These are phyloP conservation scores for Masticophis lateralis DNA, from an alignment of 2,797 vertebrate species.

Conservation along the genomic window DNA sequence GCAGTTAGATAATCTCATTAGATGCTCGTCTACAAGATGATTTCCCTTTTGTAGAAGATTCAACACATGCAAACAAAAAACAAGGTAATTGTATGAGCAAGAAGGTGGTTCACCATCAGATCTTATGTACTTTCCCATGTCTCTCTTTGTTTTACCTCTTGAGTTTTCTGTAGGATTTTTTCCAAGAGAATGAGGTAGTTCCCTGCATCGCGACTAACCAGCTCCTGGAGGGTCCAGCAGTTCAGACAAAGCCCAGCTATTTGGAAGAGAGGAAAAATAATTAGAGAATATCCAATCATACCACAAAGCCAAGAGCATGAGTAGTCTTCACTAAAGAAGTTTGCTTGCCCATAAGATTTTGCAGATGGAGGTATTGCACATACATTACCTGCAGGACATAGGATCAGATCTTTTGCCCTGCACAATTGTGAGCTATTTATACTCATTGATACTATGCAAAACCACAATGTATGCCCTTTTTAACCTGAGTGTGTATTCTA, in stretches of 20 bases:
- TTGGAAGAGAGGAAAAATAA: conserved; percentile 36
- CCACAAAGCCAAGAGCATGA: background rate
- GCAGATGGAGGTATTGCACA: background rate
- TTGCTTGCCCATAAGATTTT: background rate
- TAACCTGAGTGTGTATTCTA: background rate
- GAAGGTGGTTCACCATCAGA: background rate
- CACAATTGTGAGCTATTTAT: background rate
- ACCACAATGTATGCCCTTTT: background rate
- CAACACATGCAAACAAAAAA: background rate
- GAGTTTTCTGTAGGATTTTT: conserved; percentile 87
- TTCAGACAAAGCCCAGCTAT: conserved; percentile 90
- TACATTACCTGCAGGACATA: background rate
- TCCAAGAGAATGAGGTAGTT: conserved; percentile 93
- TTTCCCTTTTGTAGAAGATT: background rate
- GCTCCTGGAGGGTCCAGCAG: conserved; percentile 95
- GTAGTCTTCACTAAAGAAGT: background rate
- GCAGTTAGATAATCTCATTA: background rate
- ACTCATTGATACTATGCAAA: background rate
- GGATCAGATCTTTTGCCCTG: background rate
- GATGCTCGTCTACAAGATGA: background rate
- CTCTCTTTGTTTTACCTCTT: conserved; percentile 77
- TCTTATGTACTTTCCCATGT: background rate
- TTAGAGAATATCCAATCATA: background rate
- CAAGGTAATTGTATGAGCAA: background rate
- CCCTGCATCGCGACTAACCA: conserved; percentile 88